These are phyloP conservation scores for Acrossocheilus fasciatus DNA, from an alignment of 2,797 vertebrate species.

Conservation along the genomic window DNA sequence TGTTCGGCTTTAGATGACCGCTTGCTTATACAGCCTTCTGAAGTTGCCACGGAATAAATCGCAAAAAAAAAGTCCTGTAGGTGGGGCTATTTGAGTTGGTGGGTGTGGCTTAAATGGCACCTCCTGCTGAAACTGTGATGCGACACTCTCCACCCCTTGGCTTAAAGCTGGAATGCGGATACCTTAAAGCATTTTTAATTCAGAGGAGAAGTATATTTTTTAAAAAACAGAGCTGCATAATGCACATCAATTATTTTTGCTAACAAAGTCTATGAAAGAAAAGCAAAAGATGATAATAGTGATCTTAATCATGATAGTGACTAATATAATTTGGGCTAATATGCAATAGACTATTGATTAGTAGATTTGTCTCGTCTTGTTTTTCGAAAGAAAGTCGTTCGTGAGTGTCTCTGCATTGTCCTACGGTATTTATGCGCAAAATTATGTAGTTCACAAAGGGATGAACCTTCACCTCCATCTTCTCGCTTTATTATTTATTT, in stretches of 20 bases:
- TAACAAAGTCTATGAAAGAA: constrained; percentile 72
- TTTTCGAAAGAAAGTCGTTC: constrained; percentile 49
- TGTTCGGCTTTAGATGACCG: constrained; percentile 37
- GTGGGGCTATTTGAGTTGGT: constrained; percentile 19
- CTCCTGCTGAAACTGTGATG: constrained; percentile 51
- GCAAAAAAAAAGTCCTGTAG: constrained; percentile 43
- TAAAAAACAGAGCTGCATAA: constrained; percentile 68
- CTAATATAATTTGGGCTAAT: constrained; percentile 67
- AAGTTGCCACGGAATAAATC: constrained; percentile 62
- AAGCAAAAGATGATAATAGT: constrained; percentile 55
- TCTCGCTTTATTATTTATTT: constrained; percentile 22
- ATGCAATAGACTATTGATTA: constrained; percentile 74
- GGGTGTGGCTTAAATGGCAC: constrained; percentile 33
- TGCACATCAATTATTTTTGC: constrained; percentile 78
- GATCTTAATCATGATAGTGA: constrained; percentile 60
- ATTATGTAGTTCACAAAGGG: constrained; percentile 43
- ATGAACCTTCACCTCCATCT: constrained; percentile 58
- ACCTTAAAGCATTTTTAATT: constrained; percentile 73
- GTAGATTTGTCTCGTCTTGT: constrained; percentile 53
- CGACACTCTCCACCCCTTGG: constrained; percentile 42
- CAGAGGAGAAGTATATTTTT: constrained; percentile 73
- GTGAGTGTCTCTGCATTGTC: constrained; percentile 48
- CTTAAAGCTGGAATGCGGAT: constrained; percentile 61
- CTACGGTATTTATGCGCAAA: constrained; percentile 48
- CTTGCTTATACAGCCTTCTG: constrained; percentile 52